Evolutionary conservation across 2,113 vertebrate genomes (phyloP).

Genomic region (Paradisaea rubra): DNA sequence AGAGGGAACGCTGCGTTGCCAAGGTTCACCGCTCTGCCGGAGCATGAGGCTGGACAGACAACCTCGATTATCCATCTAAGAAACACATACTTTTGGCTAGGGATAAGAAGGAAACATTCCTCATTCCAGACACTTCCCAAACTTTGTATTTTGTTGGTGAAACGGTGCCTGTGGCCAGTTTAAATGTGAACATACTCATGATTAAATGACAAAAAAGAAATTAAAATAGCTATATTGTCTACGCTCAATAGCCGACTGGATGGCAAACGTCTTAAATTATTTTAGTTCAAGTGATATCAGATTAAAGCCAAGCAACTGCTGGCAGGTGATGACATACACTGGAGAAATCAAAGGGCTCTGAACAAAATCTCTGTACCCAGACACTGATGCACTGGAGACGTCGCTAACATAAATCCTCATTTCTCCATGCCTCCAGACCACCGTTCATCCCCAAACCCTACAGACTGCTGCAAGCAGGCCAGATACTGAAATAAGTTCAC

Average conservation of each 20-base stretch:
- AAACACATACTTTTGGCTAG: not conserved
- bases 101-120: not conserved
- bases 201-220: not conserved
- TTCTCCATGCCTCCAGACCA: not conserved
- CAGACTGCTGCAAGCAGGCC: not conserved
- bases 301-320: not conserved
- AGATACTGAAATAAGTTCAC: not conserved
- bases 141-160: not conserved
- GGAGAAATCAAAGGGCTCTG: not conserved
- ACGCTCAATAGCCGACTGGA: rapidly evolving
- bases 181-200: not conserved
- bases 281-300: not conserved
- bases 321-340: not conserved
- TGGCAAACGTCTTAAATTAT: not conserved
- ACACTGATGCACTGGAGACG: rapidly evolving
- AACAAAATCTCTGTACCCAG: not conserved
- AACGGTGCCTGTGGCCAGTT: not conserved
- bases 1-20: not conserved
- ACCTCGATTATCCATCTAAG: not conserved
- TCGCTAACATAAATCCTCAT: not conserved
- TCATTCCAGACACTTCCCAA: not conserved
- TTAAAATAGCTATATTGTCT: not conserved
- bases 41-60: not conserved
- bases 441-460: not conserved
- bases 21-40: not conserved